phyloP scores from a whole-genome alignment of 2,888 invertebrate genomes.

The Andrena minutula region DNA sequence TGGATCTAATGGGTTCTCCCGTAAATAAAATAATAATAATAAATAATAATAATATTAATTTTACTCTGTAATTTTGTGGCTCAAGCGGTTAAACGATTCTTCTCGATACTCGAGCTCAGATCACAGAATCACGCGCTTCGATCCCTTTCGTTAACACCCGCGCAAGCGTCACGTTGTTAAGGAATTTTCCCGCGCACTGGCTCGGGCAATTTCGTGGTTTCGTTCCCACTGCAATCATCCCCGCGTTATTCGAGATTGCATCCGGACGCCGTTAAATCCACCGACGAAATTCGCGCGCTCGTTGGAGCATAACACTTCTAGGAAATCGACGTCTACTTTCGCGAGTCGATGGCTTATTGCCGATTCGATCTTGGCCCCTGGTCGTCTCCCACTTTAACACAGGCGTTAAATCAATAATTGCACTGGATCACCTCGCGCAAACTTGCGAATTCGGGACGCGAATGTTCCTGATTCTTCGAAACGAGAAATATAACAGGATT shows the following conservation, averaged over 20 bases:
- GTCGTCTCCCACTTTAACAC: too few species aligned
- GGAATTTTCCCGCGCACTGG: constrained; percentile 28
- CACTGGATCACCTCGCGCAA: too few species aligned
- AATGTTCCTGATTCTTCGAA: background rate
- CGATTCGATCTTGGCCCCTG: background rate
- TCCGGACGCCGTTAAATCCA: constrained; percentile 3
- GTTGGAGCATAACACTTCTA: constrained; percentile 1
- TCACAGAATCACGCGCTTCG: constrained; percentile 5
- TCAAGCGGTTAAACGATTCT: constrained; percentile 27
- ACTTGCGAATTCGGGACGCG: background rate
- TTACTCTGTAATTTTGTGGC: constrained; percentile 14
- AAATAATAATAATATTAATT: too few species aligned
- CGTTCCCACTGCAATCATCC: constrained; percentile 17
- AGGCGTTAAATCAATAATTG: too few species aligned
- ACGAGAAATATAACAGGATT: background rate
- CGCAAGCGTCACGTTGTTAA: constrained; percentile 30
- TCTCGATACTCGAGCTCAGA: constrained; percentile 26
- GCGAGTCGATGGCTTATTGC: background rate
- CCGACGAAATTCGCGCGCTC: constrained; percentile 7
- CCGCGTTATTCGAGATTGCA: constrained; percentile 20
- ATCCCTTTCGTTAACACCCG: constrained; percentile 16
- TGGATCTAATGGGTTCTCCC: too few species aligned
- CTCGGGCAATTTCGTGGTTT: constrained; percentile 27
- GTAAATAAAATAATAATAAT: too few species aligned
- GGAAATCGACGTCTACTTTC: constrained; percentile 10